Conservation (phyloP, 2,888 invertebrate genomes). For the Drosophila peninsularis region DNA sequence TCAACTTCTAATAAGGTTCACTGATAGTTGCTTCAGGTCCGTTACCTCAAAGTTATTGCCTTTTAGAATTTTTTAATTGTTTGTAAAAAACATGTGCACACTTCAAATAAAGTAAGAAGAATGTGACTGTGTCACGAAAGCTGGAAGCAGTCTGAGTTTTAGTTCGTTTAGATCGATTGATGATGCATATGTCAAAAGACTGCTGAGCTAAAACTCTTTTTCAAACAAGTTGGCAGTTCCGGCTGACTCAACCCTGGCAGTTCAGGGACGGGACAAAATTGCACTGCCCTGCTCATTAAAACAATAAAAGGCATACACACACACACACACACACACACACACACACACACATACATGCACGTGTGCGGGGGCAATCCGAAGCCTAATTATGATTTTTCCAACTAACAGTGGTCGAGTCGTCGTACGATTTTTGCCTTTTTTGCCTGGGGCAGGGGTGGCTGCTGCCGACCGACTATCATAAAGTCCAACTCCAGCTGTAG, state of each 20-base stretch:
- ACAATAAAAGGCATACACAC: conserved; percentile 70
- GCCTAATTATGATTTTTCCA: conserved; percentile 77
- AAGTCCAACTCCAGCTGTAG: conserved; percentile 12
- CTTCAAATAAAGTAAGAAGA: background rate
- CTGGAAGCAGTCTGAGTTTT: background rate
- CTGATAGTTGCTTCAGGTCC: too few species aligned
- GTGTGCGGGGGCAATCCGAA: conserved; percentile 29
- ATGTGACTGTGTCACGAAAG: background rate
- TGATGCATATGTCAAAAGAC: too few species aligned
- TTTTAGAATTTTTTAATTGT: background rate
- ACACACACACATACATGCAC: background rate
- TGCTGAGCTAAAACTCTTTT: background rate
- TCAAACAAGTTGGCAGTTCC: background rate
- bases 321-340: conserved; percentile 19
- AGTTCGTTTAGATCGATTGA: background rate
- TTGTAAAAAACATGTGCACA: background rate
- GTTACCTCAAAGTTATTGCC: too few species aligned
- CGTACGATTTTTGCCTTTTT: conserved; percentile 23
- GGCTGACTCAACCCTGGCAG: background rate
- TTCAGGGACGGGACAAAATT: too few species aligned
- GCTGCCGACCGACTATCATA: conserved; percentile 4
- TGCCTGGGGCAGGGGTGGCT: background rate
- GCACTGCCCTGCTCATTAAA: conserved; percentile 75
- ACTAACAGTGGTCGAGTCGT: conserved; percentile 66
- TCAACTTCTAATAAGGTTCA: too few species aligned